phyloP scores from a whole-genome alignment of 1,140 invertebrate genomes.

The Parasteatoda tepidariorum region DNA sequence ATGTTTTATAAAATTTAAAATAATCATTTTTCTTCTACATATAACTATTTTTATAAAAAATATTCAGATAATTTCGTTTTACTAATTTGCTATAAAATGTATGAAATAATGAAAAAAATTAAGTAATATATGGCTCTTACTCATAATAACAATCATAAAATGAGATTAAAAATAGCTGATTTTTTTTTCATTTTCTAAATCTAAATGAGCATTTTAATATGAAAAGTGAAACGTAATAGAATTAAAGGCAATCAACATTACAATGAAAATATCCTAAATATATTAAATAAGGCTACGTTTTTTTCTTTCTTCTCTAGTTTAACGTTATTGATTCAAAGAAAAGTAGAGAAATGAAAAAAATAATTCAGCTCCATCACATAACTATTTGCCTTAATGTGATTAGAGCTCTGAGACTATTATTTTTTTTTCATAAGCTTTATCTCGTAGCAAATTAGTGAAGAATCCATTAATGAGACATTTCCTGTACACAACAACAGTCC shows the following conservation, averaged over 20 bases:
- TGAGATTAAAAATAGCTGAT: too few species aligned
- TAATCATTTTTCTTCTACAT: too few species aligned
- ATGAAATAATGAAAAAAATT: too few species aligned
- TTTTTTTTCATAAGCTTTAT: slow-evolving; percentile 30
- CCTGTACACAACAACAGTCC: slow-evolving; percentile 29
- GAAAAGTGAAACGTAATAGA: neutral
- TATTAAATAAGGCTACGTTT: neutral
- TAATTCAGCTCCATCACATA: neutral
- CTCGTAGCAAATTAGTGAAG: slow-evolving; percentile 25
- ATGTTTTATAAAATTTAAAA: too few species aligned
- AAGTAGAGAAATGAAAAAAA: neutral
- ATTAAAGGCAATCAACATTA: neutral
- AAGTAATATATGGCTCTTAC: too few species aligned
- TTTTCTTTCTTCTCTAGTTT: too few species aligned
- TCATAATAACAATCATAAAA: too few species aligned
- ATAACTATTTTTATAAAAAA: too few species aligned
- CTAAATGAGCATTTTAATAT: neutral
- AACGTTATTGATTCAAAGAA: neutral
- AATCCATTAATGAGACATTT: slow-evolving; percentile 49
- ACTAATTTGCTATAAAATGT: too few species aligned
- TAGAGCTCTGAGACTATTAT: slow-evolving; percentile 1
- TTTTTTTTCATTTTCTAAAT: neutral
- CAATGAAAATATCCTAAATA: neutral
- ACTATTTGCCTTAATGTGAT: slow-evolving; percentile 25
- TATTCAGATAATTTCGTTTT: too few species aligned